Percentiles rank a stretch among this genome's conserved stretches.
These are phyloP conservation scores for Mesopsocus fuscifrons DNA, from an alignment of 2,888 invertebrate genomes.

Conservation along the genomic window DNA sequence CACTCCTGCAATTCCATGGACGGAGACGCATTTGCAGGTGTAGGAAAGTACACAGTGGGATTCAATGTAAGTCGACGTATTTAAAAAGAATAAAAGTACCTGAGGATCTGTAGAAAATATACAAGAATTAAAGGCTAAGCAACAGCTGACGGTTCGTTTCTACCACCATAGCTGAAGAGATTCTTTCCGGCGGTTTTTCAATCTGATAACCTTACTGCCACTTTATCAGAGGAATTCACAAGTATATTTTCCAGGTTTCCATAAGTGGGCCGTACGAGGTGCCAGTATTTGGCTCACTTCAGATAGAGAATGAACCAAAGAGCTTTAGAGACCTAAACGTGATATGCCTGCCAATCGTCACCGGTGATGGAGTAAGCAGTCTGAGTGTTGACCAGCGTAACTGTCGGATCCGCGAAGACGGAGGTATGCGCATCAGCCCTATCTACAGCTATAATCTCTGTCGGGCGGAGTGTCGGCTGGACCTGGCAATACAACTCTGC, in stretches of 20 bases:
- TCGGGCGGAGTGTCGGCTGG: constrained; percentile 23
- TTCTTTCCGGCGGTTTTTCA: too few species aligned
- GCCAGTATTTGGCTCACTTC: not conserved
- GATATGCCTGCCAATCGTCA: constrained; percentile 37
- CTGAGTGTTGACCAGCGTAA: constrained; percentile 21
- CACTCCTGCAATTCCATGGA: constrained; percentile 47
- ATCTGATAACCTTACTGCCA: too few species aligned
- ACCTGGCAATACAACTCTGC: constrained; percentile 21
- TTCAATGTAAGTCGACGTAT: constrained; percentile 45
- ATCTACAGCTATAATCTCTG: constrained; percentile 24
- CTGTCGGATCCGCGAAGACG: constrained; percentile 21
- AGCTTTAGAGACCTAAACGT: constrained; percentile 40
- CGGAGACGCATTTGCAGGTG: constrained; percentile 54
- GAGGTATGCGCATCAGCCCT: constrained; percentile 20
- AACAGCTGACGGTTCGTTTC: too few species aligned
- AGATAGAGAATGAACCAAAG: constrained; percentile 25
- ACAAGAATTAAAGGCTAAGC: too few species aligned
- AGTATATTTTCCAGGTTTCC: too few species aligned
- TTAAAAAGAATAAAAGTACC: too few species aligned
- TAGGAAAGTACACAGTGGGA: constrained; percentile 45
- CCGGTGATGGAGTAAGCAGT: constrained; percentile 29
- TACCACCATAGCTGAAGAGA: too few species aligned
- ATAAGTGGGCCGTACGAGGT: constrained; percentile 1
- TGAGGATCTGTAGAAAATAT: too few species aligned
- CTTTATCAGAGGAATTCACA: too few species aligned